These are phyloP conservation scores for Palythoa caribaeorum DNA, from an alignment of 92 coral and sea anemone species.

Conservation along the genomic window DNA sequence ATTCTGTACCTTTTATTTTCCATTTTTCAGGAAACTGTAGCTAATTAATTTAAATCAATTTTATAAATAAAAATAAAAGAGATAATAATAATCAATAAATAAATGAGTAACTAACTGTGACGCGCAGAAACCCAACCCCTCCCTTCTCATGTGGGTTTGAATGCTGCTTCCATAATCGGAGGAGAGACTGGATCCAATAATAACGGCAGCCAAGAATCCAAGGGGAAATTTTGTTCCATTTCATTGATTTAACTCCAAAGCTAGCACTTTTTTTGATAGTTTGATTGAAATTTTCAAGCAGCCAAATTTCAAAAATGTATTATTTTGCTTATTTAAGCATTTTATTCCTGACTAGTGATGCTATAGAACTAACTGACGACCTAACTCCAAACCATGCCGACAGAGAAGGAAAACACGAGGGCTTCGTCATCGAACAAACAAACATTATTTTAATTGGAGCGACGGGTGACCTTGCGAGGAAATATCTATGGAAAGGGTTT, in stretches of 20 bases:
- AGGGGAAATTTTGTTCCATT: neutral
- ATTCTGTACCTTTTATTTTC: too few species aligned
- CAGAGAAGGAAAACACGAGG: neutral
- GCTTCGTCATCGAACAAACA: neutral
- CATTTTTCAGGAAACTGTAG: too few species aligned
- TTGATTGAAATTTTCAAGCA: neutral
- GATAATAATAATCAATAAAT: too few species aligned
- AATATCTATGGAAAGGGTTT: constrained; percentile 92
- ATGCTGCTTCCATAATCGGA: too few species aligned
- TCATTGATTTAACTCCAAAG: neutral
- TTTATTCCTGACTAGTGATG: neutral
- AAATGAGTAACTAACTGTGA: too few species aligned
- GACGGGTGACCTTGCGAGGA: constrained; percentile 91
- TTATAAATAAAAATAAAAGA: too few species aligned
- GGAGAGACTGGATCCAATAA: too few species aligned
- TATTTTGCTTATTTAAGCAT: neutral
- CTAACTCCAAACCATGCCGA: neutral
- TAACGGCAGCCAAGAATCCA: too few species aligned
- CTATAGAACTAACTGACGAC: neutral
- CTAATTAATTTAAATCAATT: too few species aligned
- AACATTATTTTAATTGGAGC: constrained; percentile 84
- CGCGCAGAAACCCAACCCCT: too few species aligned
- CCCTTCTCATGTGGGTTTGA: too few species aligned
- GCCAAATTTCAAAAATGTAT: neutral
- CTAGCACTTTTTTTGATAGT: neutral